A percentile compares a stretch with the other conserved stretches of the same genome.
phyloP scores from a whole-genome alignment of 1,140 invertebrate species.

The Drosophila ohnishii region DNA sequence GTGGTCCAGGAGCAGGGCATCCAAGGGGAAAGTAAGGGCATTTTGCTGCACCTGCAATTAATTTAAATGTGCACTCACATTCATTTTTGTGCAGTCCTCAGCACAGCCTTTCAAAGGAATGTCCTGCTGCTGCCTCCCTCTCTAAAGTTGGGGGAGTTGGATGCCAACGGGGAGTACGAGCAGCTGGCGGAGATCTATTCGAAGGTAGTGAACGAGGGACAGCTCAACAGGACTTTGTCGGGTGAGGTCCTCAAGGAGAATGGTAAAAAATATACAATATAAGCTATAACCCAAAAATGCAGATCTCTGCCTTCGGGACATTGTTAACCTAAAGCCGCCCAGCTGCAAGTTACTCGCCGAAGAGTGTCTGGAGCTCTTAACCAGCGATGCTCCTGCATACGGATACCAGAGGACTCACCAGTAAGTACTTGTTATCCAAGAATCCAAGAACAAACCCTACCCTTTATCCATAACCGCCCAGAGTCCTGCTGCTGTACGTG shows the following conservation, averaged over 20 bases:
- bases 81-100: constrained; percentile 48
- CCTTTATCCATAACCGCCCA: constrained; percentile 4
- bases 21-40: constrained; percentile 42
- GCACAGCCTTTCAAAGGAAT: constrained; percentile 60
- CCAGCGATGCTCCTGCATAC: constrained; percentile 55
- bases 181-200: constrained; percentile 54
- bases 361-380: constrained; percentile 55
- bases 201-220: constrained; percentile 46
- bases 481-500: constrained; percentile 71
- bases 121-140: constrained; percentile 50
- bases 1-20: constrained; percentile 4
- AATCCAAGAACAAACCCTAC: no score
- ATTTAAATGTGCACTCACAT: constrained; percentile 11
- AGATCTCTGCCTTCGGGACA: constrained; percentile 59
- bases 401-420: constrained; percentile 77
- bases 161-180: constrained; percentile 71
- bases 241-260: constrained; percentile 21
- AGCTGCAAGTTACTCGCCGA: constrained; percentile 42
- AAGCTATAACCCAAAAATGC: not conserved
- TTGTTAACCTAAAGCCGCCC: constrained; percentile 35
- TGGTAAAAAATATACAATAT: not conserved
- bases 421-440: constrained; percentile 37
- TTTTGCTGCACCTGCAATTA: not conserved
- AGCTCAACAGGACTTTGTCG: constrained; percentile 60
- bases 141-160: constrained; percentile 47